These are phyloP conservation scores for Anas georgica DNA, from an alignment of 2,797 vertebrate genomes.

Conservation along the genomic window DNA sequence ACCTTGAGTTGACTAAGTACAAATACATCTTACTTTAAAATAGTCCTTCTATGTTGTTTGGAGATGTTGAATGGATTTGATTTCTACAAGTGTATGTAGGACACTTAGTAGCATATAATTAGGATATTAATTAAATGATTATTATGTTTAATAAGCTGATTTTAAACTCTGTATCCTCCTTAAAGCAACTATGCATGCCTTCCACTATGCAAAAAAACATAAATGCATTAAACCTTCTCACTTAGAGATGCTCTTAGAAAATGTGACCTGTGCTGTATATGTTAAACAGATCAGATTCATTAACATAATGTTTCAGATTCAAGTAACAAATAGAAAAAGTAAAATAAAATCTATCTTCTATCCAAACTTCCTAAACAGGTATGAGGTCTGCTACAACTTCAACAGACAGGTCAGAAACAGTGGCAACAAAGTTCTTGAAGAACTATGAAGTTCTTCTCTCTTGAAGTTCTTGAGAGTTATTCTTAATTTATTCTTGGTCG, in stretches of 20 bases:
- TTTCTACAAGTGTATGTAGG: neutral
- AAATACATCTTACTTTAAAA: neutral
- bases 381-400: neutral
- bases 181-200: neutral
- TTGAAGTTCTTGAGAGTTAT: too few species aligned
- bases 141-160: neutral
- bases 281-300: neutral
- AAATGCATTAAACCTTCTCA: neutral
- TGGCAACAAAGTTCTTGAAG: neutral
- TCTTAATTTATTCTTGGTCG: too few species aligned
- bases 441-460: too few species aligned
- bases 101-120: neutral
- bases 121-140: rapidly evolving
- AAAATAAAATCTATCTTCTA: neutral
- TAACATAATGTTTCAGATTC: neutral
- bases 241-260: neutral
- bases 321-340: neutral
- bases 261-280: neutral
- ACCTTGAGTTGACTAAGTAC: neutral
- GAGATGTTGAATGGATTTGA: neutral
- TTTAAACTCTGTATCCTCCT: neutral
- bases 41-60: neutral
- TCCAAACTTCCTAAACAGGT: neutral
- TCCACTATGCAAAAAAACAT: neutral
- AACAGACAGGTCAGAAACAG: neutral